These are phyloP conservation scores for Auanema sp. DNA, from an alignment of 2,888 invertebrate genomes.

Conservation along the genomic window DNA sequence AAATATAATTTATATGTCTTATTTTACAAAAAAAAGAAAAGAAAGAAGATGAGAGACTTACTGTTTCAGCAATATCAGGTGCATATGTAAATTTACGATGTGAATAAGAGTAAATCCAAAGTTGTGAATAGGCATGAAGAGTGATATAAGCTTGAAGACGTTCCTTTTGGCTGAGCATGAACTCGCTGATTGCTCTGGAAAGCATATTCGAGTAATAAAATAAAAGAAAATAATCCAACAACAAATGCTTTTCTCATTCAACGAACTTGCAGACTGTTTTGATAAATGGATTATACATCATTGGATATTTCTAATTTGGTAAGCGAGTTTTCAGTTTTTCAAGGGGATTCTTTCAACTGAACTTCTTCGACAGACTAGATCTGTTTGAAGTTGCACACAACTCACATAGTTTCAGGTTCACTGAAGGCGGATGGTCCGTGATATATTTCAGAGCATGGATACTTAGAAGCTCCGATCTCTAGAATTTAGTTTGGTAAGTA, in stretches of 20 bases:
- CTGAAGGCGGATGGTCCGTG: constrained; percentile 60
- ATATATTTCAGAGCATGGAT: constrained; percentile 62
- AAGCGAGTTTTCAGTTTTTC: background rate
- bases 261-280: too few species aligned
- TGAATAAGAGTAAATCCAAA: constrained; percentile 63
- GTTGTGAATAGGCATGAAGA: constrained; percentile 60
- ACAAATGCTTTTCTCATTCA: too few species aligned
- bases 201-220: background rate
- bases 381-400: background rate
- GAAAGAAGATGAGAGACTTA: constrained; percentile 18
- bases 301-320: background rate
- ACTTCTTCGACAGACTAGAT: constrained; percentile 1
- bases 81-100: constrained; percentile 56
- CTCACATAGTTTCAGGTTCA: constrained; percentile 57
- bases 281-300: background rate
- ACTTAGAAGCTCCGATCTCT: constrained; percentile 59
- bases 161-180: constrained; percentile 44
- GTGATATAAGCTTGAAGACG: constrained; percentile 59
- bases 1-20: background rate
- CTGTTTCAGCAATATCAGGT: constrained; percentile 59
- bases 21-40: background rate
- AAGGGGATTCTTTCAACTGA: background rate
- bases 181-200: constrained; percentile 53
- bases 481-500: constrained; percentile 4
- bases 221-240: constrained; percentile 5